Conservation (phyloP, 2,797 vertebrate species). For the Miichthys miiuy region DNA sequence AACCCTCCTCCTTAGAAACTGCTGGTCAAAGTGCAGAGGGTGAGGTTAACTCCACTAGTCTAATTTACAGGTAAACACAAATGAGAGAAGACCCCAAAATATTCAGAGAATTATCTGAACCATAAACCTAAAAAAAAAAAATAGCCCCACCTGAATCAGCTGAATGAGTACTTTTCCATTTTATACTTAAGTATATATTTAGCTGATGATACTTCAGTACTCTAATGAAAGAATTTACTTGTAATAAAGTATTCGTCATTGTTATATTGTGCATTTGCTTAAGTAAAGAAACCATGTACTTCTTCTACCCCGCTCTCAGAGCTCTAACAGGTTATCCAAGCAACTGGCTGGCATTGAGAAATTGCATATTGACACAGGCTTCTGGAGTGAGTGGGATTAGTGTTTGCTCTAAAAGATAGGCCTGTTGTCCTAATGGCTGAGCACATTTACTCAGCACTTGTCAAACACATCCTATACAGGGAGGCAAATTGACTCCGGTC, state of each 20-base stretch:
- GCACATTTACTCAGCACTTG: constrained; percentile 80
- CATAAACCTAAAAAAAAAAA: no score
- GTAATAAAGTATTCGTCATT: not conserved
- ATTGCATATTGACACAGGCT: constrained; percentile 76
- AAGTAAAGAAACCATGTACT: not conserved
- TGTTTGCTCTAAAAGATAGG: constrained; percentile 82
- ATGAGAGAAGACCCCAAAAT: no score
- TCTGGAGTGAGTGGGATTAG: constrained; percentile 71
- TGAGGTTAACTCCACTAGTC: no score
- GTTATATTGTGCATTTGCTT: not conserved
- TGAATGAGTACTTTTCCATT: no score
- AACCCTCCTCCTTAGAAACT: no score
- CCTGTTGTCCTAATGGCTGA: constrained; percentile 78
- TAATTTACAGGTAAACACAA: no score
- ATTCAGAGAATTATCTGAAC: no score
- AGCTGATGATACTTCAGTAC: not conserved
- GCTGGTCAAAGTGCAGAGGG: no score
- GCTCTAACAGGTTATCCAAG: constrained; percentile 42
- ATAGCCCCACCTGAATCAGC: no score
- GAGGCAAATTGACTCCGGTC: constrained; percentile 63
- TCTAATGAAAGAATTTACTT: not conserved
- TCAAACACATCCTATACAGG: constrained; percentile 78
- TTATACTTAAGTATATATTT: not conserved
- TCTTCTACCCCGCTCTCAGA: not conserved
- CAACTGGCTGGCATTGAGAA: constrained; percentile 42